phyloP scores from a whole-genome alignment of 2,888 invertebrate genomes.

The Morpho deidamia region DNA sequence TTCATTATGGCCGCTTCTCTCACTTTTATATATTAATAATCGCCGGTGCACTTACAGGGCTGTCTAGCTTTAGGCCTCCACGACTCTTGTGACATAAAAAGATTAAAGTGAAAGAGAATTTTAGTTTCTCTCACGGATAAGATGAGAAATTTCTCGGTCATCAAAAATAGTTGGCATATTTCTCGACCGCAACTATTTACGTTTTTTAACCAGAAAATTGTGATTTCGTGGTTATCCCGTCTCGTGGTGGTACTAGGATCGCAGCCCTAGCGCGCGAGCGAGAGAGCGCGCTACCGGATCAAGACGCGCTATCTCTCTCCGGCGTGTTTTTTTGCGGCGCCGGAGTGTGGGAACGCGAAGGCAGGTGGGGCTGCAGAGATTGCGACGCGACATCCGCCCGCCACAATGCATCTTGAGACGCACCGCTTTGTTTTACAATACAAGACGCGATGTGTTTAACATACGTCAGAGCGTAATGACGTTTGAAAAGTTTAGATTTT shows the following conservation, averaged over 20 bases:
- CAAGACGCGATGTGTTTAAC: constrained; percentile 58
- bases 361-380: constrained; percentile 78
- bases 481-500: constrained; percentile 47
- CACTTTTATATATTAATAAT: constrained; percentile 74
- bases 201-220: constrained; percentile 54
- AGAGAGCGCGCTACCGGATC: constrained; percentile 49
- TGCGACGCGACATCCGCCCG: constrained; percentile 77
- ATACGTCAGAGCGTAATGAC: constrained; percentile 55
- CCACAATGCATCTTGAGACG: constrained; percentile 69
- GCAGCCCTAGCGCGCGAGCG: constrained; percentile 58
- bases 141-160: constrained; percentile 27
- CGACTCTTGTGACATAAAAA: constrained; percentile 3
- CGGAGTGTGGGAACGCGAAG: constrained; percentile 76
- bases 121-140: constrained; percentile 17
- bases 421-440: constrained; percentile 50
- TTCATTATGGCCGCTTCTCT: constrained; percentile 71
- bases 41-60: constrained; percentile 65
- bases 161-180: constrained; percentile 33
- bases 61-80: constrained; percentile 31
- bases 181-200: constrained; percentile 38
- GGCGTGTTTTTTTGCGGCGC: constrained; percentile 74
- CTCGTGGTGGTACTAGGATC: constrained; percentile 44
- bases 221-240: constrained; percentile 54
- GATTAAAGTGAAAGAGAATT: constrained; percentile 14
- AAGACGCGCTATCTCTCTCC: constrained; percentile 49